Conservation (phyloP, 2,797 vertebrate species). For the Leptoclinus maculatus region DNA sequence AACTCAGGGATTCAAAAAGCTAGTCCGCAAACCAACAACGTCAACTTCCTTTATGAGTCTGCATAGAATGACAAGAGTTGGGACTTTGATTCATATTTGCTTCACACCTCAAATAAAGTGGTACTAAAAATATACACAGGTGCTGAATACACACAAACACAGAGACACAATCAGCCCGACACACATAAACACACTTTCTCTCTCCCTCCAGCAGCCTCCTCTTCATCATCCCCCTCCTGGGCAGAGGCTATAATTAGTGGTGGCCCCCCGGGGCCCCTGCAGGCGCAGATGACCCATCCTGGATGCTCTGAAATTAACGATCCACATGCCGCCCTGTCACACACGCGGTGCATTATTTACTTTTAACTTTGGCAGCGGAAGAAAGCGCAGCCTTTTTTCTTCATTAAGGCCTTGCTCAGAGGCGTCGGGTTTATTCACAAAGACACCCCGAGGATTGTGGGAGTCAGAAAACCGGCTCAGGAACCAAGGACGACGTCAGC, state of each 20-base stretch:
- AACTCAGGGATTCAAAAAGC: no score
- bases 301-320: conserved; percentile 67
- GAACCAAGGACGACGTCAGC: conserved; percentile 7
- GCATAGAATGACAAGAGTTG: neutral
- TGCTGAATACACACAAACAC: conserved; percentile 37
- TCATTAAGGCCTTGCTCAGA: conserved; percentile 44
- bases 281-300: conserved; percentile 58
- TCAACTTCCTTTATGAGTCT: neutral
- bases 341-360: conserved; percentile 62
- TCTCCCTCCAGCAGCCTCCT: conserved; percentile 28
- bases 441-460: conserved; percentile 40
- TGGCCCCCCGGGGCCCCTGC: conserved; percentile 46
- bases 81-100: neutral
- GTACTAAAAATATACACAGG: conserved; percentile 10
- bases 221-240: conserved; percentile 55
- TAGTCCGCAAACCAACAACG: no score
- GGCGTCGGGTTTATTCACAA: conserved; percentile 36
- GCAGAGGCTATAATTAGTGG: conserved; percentile 68
- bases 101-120: neutral
- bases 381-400: conserved; percentile 45
- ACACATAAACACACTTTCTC: neutral
- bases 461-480: conserved; percentile 13
- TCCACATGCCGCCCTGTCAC: conserved; percentile 60
- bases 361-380: conserved; percentile 31
- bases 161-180: neutral